phyloP scores from a whole-genome alignment of 2,113 vertebrate species.

The Tragulus kanchil region DNA sequence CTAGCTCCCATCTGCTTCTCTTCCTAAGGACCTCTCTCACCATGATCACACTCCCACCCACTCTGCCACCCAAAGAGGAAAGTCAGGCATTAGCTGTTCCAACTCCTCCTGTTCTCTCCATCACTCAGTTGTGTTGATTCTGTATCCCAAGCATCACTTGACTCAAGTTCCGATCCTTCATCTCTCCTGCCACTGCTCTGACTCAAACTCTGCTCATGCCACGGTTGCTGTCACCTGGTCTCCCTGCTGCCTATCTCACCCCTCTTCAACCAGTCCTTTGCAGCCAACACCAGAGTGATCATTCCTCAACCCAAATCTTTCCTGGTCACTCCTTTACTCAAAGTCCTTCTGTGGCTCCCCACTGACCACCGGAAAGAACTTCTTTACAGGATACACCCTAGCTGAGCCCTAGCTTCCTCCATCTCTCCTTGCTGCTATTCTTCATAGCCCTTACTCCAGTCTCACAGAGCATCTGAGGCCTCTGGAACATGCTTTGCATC shows the following conservation, averaged over 20 bases:
- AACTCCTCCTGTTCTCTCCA: not conserved
- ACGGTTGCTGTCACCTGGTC: not conserved
- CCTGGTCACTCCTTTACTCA: constrained; percentile 1
- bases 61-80: not conserved
- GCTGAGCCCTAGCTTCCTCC: not conserved
- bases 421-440: not conserved
- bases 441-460: not conserved
- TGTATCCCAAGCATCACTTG: not conserved
- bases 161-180: constrained; percentile 6
- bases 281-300: not conserved
- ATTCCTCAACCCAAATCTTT: not conserved
- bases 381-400: constrained; percentile 33
- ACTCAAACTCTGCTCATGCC: not conserved
- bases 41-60: not conserved
- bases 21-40: not conserved
- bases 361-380: not conserved
- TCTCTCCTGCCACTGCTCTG: not conserved
- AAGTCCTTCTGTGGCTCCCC: not conserved
- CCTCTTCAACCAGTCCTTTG: not conserved
- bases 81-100: not conserved
- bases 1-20: constrained; percentile 2
- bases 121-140: not conserved
- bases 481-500: not conserved
- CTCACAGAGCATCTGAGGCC: constrained; percentile 19
- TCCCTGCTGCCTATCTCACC: not conserved